A percentile compares a stretch with the other conserved stretches of the same genome.
Conservation (phyloP, 2,113 vertebrate genomes). For the Oostethus manadensis region DNA sequence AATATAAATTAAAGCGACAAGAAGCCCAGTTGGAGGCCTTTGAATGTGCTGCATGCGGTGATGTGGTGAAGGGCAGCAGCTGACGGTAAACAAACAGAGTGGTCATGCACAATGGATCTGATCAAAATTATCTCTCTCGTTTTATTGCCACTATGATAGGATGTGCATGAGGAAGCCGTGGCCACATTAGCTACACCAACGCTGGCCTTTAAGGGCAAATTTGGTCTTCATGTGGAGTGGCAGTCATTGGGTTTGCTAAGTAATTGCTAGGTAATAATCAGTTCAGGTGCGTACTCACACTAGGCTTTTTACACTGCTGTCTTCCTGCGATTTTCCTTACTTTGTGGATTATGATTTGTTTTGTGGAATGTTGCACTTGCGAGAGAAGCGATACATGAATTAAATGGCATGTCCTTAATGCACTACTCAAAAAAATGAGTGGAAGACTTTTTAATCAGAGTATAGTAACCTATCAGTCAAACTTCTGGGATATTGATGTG, state of each 20-base stretch:
- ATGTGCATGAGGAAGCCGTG: constrained; percentile 31
- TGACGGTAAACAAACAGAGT: constrained; percentile 4
- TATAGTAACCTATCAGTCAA: no score
- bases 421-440: no score
- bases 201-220: constrained; percentile 43
- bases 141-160: constrained; percentile 21
- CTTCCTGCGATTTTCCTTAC: no score
- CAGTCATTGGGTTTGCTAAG: constrained; percentile 53
- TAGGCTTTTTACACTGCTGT: constrained; percentile 25
- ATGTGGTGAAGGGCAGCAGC: constrained; percentile 8
- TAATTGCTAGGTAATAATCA: no score
- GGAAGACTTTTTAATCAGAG: no score
- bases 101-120: constrained; percentile 9
- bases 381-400: no score
- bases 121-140: constrained; percentile 31
- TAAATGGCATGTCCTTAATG: no score
- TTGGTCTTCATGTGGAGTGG: constrained; percentile 46
- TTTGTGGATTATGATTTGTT: no score
- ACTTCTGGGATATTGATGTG: no score
- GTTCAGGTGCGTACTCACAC: constrained; percentile 43
- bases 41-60: constrained; percentile 60
- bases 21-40: constrained; percentile 27
- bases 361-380: no score
- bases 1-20: constrained; percentile 49
- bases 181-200: constrained; percentile 48